Conservation (phyloP, 1,140 invertebrate genomes). For the Bilobella aurantiaca region DNA sequence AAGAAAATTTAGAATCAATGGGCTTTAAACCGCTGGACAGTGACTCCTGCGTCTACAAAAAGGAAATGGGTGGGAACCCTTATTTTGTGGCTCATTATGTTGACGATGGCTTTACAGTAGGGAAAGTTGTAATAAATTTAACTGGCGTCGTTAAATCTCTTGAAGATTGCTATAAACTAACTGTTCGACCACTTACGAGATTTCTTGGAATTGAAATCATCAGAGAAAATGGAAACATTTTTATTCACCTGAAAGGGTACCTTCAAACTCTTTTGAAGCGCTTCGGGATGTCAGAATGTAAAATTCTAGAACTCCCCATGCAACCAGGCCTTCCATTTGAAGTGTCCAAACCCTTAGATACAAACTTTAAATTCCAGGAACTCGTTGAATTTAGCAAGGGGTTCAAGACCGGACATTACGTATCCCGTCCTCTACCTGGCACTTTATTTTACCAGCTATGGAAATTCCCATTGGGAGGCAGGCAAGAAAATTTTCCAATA, state of each 20-base stretch:
- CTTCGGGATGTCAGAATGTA: constrained; percentile 15
- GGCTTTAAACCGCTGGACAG: constrained; percentile 42
- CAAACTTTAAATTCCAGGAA: constrained; percentile 8
- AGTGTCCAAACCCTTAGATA: background rate
- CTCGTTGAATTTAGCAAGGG: constrained; percentile 29
- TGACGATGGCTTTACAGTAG: constrained; percentile 24
- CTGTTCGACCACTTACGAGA: background rate
- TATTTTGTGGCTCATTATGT: constrained; percentile 37
- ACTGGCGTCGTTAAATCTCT: constrained; percentile 5
- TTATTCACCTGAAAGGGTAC: constrained; percentile 31
- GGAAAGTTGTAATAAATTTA: background rate
- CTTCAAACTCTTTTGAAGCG: constrained; percentile 32
- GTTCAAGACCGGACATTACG: constrained; percentile 40
- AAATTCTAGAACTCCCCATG: constrained; percentile 13
- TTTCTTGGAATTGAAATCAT: constrained; percentile 17
- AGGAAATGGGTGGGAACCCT: constrained; percentile 37
- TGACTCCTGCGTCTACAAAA: constrained; percentile 40
- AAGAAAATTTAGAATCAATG: constrained; percentile 32
- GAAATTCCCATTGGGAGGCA: constrained; percentile 29
- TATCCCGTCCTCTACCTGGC: constrained; percentile 38
- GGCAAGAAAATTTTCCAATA: constrained; percentile 25
- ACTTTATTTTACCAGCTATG: constrained; percentile 34
- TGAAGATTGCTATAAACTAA: background rate
- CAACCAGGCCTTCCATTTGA: background rate
- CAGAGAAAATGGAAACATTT: constrained; percentile 2